Conservation (phyloP, 2,888 invertebrate species). For the Pedicia rivosa region DNA sequence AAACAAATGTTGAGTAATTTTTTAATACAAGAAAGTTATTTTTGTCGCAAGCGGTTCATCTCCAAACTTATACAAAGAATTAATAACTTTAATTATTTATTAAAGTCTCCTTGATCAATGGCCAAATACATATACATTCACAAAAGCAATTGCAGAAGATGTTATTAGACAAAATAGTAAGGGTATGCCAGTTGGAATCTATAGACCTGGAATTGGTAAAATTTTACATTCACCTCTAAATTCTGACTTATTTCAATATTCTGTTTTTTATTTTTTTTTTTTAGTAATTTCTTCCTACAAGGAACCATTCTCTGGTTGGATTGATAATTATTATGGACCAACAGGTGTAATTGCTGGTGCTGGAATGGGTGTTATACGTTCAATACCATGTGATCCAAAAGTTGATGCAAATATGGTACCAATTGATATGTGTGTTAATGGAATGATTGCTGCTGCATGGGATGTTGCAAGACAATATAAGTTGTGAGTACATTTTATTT, state of each 20-base stretch:
- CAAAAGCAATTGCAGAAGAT: conserved; percentile 78
- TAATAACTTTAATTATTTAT: neutral
- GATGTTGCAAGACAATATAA: conserved; percentile 37
- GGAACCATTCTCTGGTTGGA: conserved; percentile 70
- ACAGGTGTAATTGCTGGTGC: conserved; percentile 58
- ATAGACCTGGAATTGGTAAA: conserved; percentile 71
- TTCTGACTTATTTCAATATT: neutral
- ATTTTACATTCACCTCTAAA: too few relatives aligned
- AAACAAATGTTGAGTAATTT: neutral
- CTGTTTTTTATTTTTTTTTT: conserved; percentile 11
- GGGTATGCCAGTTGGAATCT: conserved; percentile 64
- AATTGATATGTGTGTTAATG: conserved; percentile 65
- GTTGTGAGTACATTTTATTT: neutral
- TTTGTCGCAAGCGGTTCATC: too few relatives aligned
- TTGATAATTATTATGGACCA: conserved; percentile 82
- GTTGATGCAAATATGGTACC: conserved; percentile 64
- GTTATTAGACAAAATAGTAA: conserved; percentile 46
- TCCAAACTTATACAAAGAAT: neutral
- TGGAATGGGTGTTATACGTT: conserved; percentile 52
- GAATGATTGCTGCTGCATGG: conserved; percentile 65
- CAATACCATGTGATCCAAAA: conserved; percentile 52
- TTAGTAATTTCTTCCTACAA: conserved; percentile 47
- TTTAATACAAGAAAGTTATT: neutral
- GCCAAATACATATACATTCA: conserved; percentile 85
- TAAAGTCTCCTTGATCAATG: conserved; percentile 47